Evolutionary conservation across 37 sponge, comb jelly and placozoan species (phyloP), one percentile per base, ranked within the genome.

Genomic region (Diacarnus erythraeanus): DNA sequence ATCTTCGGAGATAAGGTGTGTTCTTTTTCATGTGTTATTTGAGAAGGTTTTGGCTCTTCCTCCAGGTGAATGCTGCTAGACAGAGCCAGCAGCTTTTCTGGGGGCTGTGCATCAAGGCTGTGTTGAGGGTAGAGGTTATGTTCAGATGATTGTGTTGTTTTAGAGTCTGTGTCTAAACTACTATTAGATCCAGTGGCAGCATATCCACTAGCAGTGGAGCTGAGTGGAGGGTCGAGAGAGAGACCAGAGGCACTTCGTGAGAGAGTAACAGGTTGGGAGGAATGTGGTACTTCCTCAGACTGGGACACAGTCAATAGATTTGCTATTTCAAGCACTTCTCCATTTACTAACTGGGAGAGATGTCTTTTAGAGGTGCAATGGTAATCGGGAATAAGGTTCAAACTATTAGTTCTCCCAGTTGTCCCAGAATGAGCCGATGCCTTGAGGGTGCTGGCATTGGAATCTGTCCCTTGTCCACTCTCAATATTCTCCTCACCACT

Each of bases 131-230:
- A 57, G 26, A 72, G 37, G 8, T 42, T 2, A 21, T 18, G 4
- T 8, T 23, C 47, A 42, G 75, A 75, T 9, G 36, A 5, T 5
- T 75, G 40, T 17, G 35, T 30, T 30, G 34, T 8, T 38, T 26
- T 72, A 41, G 61, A 36, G 18, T 3, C 25, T 5, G 38, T 67
- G 15, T 75, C 76, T 18, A 75, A 4, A 30, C 68, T 83, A 30
- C 76, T 83, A 1, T 25, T 54, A 66, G 68, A 75, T 2, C 83
- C 83, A 25, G 83, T 74, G 34, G 76, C 68, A 38, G 83, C 83
- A 65, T 83, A 83, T 0, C 83, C 83, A 75, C 83, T 75, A 4
- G 57, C 83, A 25, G 65, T 81, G 51, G 74, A 73, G 18, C 80
- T 57, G 18, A 80, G 71, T 0, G 56, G 58, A 20, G 33, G 38